Evolutionary conservation across 2,888 invertebrate genomes (phyloP), one percentile per base, ranked within the genome.

Genomic region (Gisinianus flammeolus): DNA sequence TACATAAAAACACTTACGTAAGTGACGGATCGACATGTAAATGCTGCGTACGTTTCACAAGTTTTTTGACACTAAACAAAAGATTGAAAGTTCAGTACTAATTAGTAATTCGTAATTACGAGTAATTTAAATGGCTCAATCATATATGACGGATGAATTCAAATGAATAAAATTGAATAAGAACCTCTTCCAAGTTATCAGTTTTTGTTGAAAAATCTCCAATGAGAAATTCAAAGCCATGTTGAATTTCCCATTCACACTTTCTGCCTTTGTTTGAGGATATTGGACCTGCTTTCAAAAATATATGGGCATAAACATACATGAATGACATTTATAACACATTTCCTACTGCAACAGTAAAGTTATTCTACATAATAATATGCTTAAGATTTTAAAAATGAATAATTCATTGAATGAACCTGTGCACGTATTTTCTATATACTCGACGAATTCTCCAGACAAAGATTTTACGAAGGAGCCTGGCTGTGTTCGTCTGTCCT

Each of bases 361-460:
- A 10, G 3, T 72, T 6, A 58, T n/a, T 16, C 22, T n/a, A n/a
- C 6, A 10, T 62, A 64, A 64, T 35, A 19, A 19, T 44, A 22
- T 35, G 33, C 64, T 22, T 58, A n/a, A 12, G 28, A 66, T 26
- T 19, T 1, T 35, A n/a, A n/a, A n/a, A n/a, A n/a, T n/a, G n/a
- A n/a, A n/a, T n/a, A n/a, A n/a, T n/a, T n/a, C n/a, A n/a, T n/a
- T n/a, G n/a, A n/a, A n/a, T n/a, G 24, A 66, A 82, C 83, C 82
- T 76, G 79, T 80, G 87, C 95, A 95, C 85, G 94, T 92, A 87
- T 93, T 94, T 87, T 94, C 94, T 84, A 95, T 90, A 86, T 95
- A 95, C 85, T 94, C 93, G 35, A 94, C 92, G 31, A 69, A 77
- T 84, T 92, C 91, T 85, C 91, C 81, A 16, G 85, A 81, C 19